Evolutionary conservation across 2,888 invertebrate genomes (phyloP).

Genomic region (Cephus nigrinus): DNA sequence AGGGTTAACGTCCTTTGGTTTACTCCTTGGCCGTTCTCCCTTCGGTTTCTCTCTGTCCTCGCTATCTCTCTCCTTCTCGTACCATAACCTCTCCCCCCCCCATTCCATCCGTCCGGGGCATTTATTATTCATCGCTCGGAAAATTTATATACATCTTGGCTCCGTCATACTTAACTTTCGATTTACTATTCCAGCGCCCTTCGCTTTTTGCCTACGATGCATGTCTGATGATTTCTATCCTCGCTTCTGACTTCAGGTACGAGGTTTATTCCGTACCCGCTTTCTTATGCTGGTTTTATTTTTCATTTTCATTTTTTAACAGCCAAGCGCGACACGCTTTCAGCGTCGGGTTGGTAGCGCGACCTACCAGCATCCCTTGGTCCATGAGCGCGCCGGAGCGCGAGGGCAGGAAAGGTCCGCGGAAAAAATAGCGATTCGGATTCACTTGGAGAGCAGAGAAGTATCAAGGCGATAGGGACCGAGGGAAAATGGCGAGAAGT

Average conservation of each 20-base stretch:
- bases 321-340: neutral
- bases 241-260: neutral
- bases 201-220: neutral
- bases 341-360: neutral
- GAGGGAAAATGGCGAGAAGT: neutral
- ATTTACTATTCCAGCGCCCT: conserved; percentile 39
- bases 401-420: neutral
- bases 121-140: conserved; percentile 55
- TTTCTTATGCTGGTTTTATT: neutral
- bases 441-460: conserved; percentile 7
- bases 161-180: conserved; percentile 40
- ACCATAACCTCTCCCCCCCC: conserved; percentile 6
- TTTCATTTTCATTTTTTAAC: neutral
- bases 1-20: conserved; percentile 58
- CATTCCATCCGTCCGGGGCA: conserved; percentile 32
- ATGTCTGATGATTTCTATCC: neutral
- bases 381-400: neutral
- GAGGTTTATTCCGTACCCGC: neutral
- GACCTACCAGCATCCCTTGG: neutral
- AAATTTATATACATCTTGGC: conserved; percentile 48
- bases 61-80: neutral
- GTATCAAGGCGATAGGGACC: neutral
- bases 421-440: neutral
- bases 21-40: conserved; percentile 38
- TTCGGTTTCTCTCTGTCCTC: conserved; percentile 3